Base-by-base conservation (phyloP, 2,888 invertebrate genomes). In the Xestia rhomboidea region DNA sequence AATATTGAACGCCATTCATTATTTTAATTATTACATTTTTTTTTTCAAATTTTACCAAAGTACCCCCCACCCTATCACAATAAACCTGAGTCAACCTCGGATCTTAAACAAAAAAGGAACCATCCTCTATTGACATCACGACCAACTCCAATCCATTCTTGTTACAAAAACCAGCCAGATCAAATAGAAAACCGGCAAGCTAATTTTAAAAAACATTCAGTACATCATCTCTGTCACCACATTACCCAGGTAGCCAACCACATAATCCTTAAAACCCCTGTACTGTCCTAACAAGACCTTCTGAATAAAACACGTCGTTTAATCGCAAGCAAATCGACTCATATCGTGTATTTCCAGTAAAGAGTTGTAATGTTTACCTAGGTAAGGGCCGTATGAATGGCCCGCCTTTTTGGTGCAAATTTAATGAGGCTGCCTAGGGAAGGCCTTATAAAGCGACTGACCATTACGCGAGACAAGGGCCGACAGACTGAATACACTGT, bases 401-500 rank as follows among this genome's bases (percentile, higher is more conserved):
- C 90, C 83, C 84, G 90, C 85, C 91, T 92, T 93, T 94, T 92
- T 93, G 93, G 94, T 95, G 94, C 92, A 95, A 94, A 94, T 94
- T 94, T 95, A 95, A 95, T 95, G 95, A 95, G 95, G 89, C 91
- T 90, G 91, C 89, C 88, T 88, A 89, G 92, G 91, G 92, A 91
- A 89, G 87, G 91, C 89, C 89, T 91, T 93, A 93, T 92, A 90
- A 88, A 92, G 82, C 87, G 92, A 93, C 94, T 95, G 95, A 95
- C 95, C 95, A 94, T 95, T 95, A 95, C 93, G 76, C 76, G 86
- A 92, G 91, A 94, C 94, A 94, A 95, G 94, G 91, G 92, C 87
- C 84, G 84, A 76, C 85, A 81, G 92, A 89, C 91, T 94, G 93
- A 92, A 92, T 91, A 92, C 92, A 91, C 87, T 93, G 94, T 92